phyloP scores from a whole-genome alignment of 2,113 vertebrate genomes.

The Notechis scutatus region DNA sequence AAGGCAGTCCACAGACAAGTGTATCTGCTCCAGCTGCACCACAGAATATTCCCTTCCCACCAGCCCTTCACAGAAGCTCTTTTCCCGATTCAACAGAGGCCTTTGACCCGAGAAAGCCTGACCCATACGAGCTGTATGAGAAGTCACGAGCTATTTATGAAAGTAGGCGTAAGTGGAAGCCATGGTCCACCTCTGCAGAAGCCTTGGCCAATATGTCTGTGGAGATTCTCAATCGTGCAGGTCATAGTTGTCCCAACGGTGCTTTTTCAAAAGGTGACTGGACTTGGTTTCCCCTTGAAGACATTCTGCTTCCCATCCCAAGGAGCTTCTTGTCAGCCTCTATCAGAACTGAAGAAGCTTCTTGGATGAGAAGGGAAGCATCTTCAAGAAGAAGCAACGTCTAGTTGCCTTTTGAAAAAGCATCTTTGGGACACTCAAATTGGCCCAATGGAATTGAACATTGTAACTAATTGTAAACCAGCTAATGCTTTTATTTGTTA shows the following conservation, averaged over 20 bases:
- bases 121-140: slow-evolving; percentile 95
- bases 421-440: not conserved
- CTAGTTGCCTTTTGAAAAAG: not conserved
- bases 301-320: not conserved
- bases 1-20: slow-evolving; percentile 88
- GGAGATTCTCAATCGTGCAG: not conserved
- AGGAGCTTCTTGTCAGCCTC: not conserved
- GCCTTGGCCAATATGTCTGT: slow-evolving; percentile 23
- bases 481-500: not conserved
- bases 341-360: not conserved
- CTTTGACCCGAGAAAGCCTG: slow-evolving; percentile 92
- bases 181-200: slow-evolving; percentile 44
- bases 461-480: slow-evolving; percentile 36
- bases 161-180: slow-evolving; percentile 98
- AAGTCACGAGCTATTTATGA: slow-evolving; percentile 98
- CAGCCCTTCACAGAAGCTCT: slow-evolving; percentile 86
- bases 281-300: not conserved
- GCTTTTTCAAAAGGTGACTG: not conserved
- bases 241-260: not conserved
- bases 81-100: slow-evolving; percentile 90
- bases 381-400: not conserved
- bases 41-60: slow-evolving; percentile 86
- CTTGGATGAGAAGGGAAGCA: not conserved
- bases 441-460: slow-evolving; percentile 39
- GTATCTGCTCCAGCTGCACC: slow-evolving; percentile 83